These are phyloP conservation scores for Pseudomugil tenellus DNA, from an alignment of 2,797 vertebrate genomes.

Conservation along the genomic window DNA sequence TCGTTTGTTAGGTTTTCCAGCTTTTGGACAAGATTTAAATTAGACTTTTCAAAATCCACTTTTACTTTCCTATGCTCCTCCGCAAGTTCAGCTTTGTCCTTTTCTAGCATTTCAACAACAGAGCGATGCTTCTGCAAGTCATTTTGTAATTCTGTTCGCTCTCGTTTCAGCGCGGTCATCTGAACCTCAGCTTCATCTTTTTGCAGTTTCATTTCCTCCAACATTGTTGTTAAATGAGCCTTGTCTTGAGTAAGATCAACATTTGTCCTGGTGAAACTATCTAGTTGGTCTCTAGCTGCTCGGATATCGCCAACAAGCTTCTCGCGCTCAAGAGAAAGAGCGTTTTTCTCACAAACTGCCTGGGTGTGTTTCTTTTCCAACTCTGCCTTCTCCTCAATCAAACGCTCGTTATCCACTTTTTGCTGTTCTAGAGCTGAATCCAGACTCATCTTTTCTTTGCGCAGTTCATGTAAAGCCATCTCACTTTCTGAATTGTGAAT, in stretches of 20 bases:
- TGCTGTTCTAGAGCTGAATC: conserved; percentile 81
- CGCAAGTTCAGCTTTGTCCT: conserved; percentile 73
- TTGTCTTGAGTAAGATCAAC: conserved; percentile 77
- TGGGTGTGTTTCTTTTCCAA: conserved; percentile 81
- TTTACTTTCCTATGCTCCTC: conserved; percentile 78
- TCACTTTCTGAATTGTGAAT: conserved; percentile 77
- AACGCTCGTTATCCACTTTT: conserved; percentile 77
- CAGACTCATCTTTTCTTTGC: conserved; percentile 84
- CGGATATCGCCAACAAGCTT: conserved; percentile 72
- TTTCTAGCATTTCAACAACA: conserved; percentile 77
- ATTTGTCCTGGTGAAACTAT: conserved; percentile 72
- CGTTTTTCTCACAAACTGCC: conserved; percentile 71
- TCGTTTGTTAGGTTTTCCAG: conserved; percentile 77
- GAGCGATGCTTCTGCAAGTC: conserved; percentile 77
- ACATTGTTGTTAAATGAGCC: conserved; percentile 69
- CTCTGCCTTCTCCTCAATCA: conserved; percentile 76
- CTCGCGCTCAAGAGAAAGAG: conserved; percentile 79
- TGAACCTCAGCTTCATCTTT: conserved; percentile 73
- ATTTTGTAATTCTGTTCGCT: conserved; percentile 73
- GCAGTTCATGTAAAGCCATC: conserved; percentile 78
- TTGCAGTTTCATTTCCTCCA: conserved; percentile 80
- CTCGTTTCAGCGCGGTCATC: conserved; percentile 63
- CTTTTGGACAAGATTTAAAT: conserved; percentile 75
- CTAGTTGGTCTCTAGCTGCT: conserved; percentile 79
- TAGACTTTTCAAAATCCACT: conserved; percentile 61